A percentile compares a stretch with the other conserved stretches of the same genome.
Conservation (phyloP, 1,140 invertebrate species). For the Drosophila kikkawai region DNA sequence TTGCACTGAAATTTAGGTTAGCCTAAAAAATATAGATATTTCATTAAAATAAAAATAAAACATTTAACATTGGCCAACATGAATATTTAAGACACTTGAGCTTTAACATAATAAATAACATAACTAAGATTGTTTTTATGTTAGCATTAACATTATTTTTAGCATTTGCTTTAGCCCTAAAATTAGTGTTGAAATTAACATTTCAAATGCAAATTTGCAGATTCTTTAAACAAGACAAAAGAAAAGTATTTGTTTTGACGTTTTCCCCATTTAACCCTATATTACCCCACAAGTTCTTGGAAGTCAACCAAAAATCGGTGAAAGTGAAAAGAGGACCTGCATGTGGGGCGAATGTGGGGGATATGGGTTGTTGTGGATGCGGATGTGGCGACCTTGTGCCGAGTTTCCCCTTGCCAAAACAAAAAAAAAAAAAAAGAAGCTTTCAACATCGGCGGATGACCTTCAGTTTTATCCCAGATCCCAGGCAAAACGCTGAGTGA, state of each 20-base stretch:
- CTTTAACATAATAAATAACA: neutral
- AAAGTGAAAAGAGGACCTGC: conserved; percentile 29
- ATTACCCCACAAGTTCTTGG: conserved; percentile 4
- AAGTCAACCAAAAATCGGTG: conserved; percentile 11
- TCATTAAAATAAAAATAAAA: neutral
- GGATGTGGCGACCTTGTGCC: conserved; percentile 36
- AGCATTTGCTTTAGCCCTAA: neutral
- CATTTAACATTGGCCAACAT: neutral
- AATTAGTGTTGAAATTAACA: neutral
- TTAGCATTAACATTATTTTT: too few relatives aligned
- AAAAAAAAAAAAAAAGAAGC: conserved; percentile 5
- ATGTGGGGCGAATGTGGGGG: conserved; percentile 6
- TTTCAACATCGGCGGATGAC: conserved; percentile 37
- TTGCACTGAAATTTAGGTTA: too few relatives aligned
- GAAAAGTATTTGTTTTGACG: neutral
- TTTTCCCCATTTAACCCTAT: conserved; percentile 3
- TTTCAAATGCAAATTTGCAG: neutral
- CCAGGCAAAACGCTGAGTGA: conserved; percentile 25
- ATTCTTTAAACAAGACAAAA: neutral
- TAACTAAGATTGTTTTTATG: neutral
- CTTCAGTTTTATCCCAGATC: conserved; percentile 46
- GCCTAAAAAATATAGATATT: too few relatives aligned
- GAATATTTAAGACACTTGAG: neutral
- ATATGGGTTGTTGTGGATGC: conserved; percentile 3
- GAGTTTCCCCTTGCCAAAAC: conserved; percentile 27